These are phyloP conservation scores for Tachysurus vachellii DNA, from an alignment of 2,113 vertebrate species.

Conservation along the genomic window DNA sequence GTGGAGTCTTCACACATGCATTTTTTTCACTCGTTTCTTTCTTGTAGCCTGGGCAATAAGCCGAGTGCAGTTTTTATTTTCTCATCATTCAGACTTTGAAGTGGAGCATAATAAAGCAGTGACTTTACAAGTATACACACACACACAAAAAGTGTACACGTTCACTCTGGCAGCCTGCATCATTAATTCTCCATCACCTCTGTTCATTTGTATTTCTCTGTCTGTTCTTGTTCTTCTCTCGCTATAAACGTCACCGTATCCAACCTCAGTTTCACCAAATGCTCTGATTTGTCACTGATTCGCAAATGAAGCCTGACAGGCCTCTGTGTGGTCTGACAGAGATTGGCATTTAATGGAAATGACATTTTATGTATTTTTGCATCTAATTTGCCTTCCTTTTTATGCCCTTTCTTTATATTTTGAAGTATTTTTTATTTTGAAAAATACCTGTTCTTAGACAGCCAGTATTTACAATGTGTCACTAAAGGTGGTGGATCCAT, in stretches of 20 bases:
- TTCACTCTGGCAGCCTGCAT: neutral
- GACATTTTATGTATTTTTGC: neutral
- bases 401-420: neutral
- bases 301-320: slow-evolving; percentile 17
- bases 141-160: neutral
- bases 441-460: neutral
- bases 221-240: neutral
- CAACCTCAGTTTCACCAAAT: neutral
- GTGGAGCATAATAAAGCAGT: slow-evolving; percentile 47
- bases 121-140: slow-evolving; percentile 20
- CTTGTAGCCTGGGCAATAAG: slow-evolving; percentile 39
- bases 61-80: slow-evolving; percentile 49
- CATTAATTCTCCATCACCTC: slow-evolving; percentile 24
- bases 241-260: neutral
- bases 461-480: slow-evolving; percentile 12
- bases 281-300: slow-evolving; percentile 23
- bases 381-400: neutral
- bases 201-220: neutral
- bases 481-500: neutral
- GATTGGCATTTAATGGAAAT: neutral
- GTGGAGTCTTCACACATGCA: slow-evolving; percentile 36
- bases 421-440: neutral
- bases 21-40: slow-evolving; percentile 21
- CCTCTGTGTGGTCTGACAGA: neutral
- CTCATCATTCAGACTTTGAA: slow-evolving; percentile 55